These are phyloP conservation scores for Drosophila mojavensis DNA, from an alignment of 1,140 invertebrate species.

Conservation along the genomic window DNA sequence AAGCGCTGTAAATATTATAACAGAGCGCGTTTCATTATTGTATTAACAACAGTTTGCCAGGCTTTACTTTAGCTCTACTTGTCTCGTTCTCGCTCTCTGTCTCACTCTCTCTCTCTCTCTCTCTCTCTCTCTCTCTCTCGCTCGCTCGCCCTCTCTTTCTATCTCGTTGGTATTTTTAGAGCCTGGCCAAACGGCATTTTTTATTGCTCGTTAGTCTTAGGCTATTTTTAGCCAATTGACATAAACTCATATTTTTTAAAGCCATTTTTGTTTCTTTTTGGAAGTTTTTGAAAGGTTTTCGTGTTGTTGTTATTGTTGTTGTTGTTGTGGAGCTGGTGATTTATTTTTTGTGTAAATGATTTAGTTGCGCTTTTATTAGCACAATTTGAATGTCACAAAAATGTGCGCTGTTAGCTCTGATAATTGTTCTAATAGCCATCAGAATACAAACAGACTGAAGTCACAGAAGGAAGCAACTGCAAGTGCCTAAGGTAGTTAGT, in stretches of 20 bases:
- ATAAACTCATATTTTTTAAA: slow-evolving; percentile 28
- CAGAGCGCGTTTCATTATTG: slow-evolving; percentile 75
- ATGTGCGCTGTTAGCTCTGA: background rate
- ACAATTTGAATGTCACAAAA: slow-evolving; percentile 25
- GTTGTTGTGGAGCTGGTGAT: slow-evolving; percentile 16
- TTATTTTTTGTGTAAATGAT: slow-evolving; percentile 42
- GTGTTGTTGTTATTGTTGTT: background rate
- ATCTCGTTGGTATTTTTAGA: slow-evolving; percentile 29
- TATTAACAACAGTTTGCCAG: slow-evolving; percentile 60
- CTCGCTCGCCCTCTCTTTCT: background rate
- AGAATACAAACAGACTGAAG: no score
- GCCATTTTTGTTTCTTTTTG: background rate
- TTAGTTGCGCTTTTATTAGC: slow-evolving; percentile 43
- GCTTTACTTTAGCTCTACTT: slow-evolving; percentile 15
- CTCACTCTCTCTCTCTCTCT: background rate
- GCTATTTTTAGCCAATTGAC: slow-evolving; percentile 53
- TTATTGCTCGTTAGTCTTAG: slow-evolving; percentile 24
- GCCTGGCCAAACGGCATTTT: slow-evolving; percentile 42
- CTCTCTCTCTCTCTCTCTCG: background rate
- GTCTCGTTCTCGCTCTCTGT: background rate
- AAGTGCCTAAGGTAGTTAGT: no score
- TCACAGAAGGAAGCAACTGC: no score
- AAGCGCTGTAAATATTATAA: slow-evolving; percentile 78
- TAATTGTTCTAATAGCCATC: slow-evolving; percentile 5
- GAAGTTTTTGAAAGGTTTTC: slow-evolving; percentile 22